phyloP scores from a whole-genome alignment of 2,888 invertebrate genomes.

The Tromatobia lineatoria region DNA sequence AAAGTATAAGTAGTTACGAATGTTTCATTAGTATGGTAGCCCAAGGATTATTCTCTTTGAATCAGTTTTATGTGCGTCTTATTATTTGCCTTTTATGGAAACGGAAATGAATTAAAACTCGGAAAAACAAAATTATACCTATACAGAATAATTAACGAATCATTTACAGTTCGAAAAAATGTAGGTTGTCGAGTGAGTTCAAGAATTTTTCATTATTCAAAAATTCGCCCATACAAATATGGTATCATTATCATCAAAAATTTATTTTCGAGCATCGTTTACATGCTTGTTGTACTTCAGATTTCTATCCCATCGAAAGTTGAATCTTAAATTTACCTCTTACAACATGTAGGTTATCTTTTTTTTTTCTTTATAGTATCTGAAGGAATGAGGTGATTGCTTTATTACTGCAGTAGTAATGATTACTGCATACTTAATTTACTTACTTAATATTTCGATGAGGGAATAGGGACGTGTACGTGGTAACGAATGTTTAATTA shows the following conservation, averaged over 20 bases:
- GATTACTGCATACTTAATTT: no score
- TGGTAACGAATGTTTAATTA: conserved; percentile 5
- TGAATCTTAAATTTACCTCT: neutral
- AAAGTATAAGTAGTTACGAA: neutral
- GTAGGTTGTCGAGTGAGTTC: no score
- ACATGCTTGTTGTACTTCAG: no score
- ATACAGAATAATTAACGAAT: no score
- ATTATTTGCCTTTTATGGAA: neutral
- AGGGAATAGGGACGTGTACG: neutral
- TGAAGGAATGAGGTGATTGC: conserved; percentile 45
- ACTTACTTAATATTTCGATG: conserved; percentile 52
- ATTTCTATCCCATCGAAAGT: no score
- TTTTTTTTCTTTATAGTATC: conserved; percentile 6
- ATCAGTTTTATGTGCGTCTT: neutral
- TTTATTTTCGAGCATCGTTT: no score
- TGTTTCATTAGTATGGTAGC: conserved; percentile 1
- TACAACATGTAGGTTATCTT: neutral
- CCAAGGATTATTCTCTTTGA: neutral
- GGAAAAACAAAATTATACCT: no score
- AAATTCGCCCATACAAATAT: no score
- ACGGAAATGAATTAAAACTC: no score
- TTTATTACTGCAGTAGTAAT: conserved; percentile 51
- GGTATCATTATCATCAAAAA: no score
- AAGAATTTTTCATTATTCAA: no score
- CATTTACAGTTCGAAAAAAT: no score